phyloP scores from a whole-genome alignment of 2,888 invertebrate genomes.

The Patella pellucida region DNA sequence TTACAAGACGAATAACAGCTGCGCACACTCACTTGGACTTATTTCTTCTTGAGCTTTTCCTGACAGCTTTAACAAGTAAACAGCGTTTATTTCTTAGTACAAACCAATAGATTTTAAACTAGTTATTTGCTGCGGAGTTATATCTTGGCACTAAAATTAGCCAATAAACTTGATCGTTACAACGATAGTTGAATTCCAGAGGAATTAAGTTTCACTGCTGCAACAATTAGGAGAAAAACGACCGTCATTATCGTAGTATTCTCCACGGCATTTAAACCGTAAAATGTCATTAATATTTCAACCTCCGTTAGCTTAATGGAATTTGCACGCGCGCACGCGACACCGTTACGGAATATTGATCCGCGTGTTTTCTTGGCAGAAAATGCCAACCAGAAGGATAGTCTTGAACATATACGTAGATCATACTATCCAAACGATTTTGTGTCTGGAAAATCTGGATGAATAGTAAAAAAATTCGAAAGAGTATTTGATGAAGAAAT shows the following conservation, averaged over 20 bases:
- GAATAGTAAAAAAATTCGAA: no score
- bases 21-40: no score
- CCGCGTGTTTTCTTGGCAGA: no score
- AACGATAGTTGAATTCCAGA: conserved; percentile 5
- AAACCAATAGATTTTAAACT: background rate
- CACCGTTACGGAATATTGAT: background rate
- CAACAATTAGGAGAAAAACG: conserved; percentile 3
- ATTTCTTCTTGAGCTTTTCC: background rate
- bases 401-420: no score
- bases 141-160: background rate
- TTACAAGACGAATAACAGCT: no score
- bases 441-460: no score
- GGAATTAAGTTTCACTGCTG: conserved; percentile 5
- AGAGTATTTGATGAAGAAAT: no score
- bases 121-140: conserved; percentile 7
- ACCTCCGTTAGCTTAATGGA: background rate
- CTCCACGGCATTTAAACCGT: background rate
- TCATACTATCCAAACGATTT: no score
- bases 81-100: background rate
- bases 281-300: conserved; percentile 7
- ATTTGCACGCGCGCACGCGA: conserved; percentile 1
- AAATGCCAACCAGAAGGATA: no score
- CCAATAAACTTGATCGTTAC: conserved; percentile 11
- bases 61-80: background rate
- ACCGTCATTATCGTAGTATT: background rate